phyloP scores from a whole-genome alignment of 2,888 invertebrate species.

The Dynastes maya region DNA sequence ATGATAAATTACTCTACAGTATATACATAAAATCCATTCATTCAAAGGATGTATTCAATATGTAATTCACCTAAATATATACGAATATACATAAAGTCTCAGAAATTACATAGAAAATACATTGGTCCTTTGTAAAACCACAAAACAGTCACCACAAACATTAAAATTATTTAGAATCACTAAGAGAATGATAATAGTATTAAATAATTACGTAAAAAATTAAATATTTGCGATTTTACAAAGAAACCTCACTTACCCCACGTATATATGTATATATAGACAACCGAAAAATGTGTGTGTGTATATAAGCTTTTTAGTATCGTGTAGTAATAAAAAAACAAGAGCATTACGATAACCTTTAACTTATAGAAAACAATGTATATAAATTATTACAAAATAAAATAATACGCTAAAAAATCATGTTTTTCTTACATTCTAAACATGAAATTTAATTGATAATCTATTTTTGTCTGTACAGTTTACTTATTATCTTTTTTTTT shows the following conservation, averaged over 20 bases:
- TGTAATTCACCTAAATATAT: slow-evolving; percentile 33
- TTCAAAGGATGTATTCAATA: slow-evolving; percentile 14
- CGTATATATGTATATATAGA: not conserved
- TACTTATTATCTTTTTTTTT: not conserved
- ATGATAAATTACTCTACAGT: slow-evolving; percentile 63
- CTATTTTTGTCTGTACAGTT: not conserved
- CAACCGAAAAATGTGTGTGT: not conserved
- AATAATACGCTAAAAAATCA: not conserved
- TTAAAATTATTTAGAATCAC: not conserved
- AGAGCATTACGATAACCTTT: too few species aligned
- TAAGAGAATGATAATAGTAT: too few species aligned
- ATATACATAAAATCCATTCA: slow-evolving; percentile 58
- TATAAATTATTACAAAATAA: slow-evolving; percentile 4
- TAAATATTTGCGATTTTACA: slow-evolving; percentile 5
- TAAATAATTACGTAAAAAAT: not conserved
- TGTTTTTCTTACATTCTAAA: not conserved
- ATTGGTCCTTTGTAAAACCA: slow-evolving; percentile 25
- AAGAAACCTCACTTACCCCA: not conserved
- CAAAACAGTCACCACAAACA: slow-evolving; percentile 11
- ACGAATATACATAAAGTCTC: slow-evolving; percentile 9
- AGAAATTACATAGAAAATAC: slow-evolving; percentile 36
- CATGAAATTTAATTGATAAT: not conserved
- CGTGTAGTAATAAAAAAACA: not conserved
- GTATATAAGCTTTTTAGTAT: not conserved
- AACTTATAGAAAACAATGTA: not conserved